Base-by-base conservation (phyloP, 1,140 invertebrate genomes). In the Potamilus streckersoni region DNA sequence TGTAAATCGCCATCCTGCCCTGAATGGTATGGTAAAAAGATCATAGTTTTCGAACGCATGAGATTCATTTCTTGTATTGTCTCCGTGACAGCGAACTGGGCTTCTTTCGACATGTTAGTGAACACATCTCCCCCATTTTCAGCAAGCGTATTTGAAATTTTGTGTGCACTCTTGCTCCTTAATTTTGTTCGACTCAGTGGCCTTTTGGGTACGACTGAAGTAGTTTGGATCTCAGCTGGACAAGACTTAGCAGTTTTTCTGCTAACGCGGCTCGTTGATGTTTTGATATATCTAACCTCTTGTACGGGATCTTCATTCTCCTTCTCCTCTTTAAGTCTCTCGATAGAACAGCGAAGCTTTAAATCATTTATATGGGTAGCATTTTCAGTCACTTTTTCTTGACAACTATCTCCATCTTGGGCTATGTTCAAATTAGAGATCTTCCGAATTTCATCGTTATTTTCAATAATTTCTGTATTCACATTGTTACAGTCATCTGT, bases 41-140 rank as follows among this genome's bases (percentile, higher is more conserved):
- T 61, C 23, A 60, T 38, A 19, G n/a, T 65, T 8, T 49, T 55
- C 6, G 69, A 59, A 49, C 56, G 31, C 12, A 63, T 19, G 2
- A 72, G 13, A 23, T 63, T 69, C 77, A 79, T 79, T 49, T 79
- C 77, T 27, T 79, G 71, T 31, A 74, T 79, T 1, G 77, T 79
- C 65, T 79, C 77, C 19, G 77, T 66, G 15, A 79, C 74, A 66
- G 77, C 77, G 61, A 74, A 68, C 57, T 74, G 74, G 16, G 77
- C 77, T 67, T 79, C 77, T 20, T 55, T 72, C 12, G 77, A 79
- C 77, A 79, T 79, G 17, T 63, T 70, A 8, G 75, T 73, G 69
- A 77, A 72, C 38, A 49, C 6, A 49, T 49, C 38, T 49, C 38
- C 38, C 0, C 38, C 38, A 49, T 49, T 49, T 49, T 49, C 38